Evolutionary conservation across 1,140 invertebrate genomes (phyloP), one percentile per base, ranked within the genome.

Genomic region (Caerostris darwini): DNA sequence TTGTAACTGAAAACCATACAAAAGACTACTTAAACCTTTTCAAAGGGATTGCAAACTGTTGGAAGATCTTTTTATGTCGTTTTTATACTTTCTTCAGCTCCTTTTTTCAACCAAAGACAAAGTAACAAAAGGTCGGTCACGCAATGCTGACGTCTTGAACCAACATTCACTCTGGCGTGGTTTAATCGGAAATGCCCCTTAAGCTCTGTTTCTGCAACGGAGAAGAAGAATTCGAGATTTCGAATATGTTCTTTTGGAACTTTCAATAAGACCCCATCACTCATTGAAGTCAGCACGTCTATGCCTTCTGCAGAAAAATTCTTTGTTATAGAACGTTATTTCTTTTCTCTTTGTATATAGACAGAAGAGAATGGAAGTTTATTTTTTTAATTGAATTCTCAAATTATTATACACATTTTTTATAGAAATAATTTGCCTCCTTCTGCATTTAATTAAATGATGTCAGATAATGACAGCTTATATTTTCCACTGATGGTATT

Each of bases 71-170:
- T 34, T 34, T 34, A 19, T 81, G n/a, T 10, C 19, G 12, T 81
- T 50, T 81, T 81, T 81, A 34, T 81, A 54, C 61, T 64, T 64
- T 14, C 17, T 64, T 81, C 10, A 81, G 34, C 34, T 34, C 34
- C 34, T 34, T 81, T 14, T 8, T 54, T 7, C 53, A 19, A 50
- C 56, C 82, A 77, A 77, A 83, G 50, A 83, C 57, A 64, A 61
- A 53, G 67, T 17, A 71, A 71, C 67, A 90, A 90, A 90, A 19
- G 53, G 54, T 53, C 61, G 53, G 67, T 90, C 87, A 90, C 87
- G 87, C 87, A 90, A 71, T 90, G 87, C 87, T 90, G 87, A 90
- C 87, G 87, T 90, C 50, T 34, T 19, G 56, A 90, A 90, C 56
- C 50, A 90, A 67, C 64, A 90, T 67, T 71, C 87, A 57, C 34